These are phyloP conservation scores for Cepphus grylle DNA, from an alignment of 2,113 vertebrate genomes.

Conservation along the genomic window DNA sequence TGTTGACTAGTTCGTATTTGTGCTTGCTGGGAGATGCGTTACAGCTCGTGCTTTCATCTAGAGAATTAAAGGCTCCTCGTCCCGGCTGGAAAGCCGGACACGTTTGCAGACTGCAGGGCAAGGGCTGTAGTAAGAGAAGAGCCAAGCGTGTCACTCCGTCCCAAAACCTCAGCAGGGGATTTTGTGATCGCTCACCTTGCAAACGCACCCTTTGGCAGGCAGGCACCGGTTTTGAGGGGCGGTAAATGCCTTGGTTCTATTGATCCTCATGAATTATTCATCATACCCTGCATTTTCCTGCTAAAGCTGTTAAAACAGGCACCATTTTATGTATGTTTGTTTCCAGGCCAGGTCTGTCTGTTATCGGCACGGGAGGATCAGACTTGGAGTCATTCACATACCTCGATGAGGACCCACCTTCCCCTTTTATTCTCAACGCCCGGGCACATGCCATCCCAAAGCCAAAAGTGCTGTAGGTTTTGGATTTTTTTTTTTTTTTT, in stretches of 20 bases:
- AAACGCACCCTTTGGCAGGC: background rate
- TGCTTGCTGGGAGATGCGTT: background rate
- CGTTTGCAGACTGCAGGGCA: background rate
- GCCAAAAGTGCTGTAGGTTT: background rate
- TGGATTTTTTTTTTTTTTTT: background rate
- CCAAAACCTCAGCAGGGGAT: background rate
- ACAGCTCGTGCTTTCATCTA: conserved; percentile 25
- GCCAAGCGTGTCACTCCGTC: background rate
- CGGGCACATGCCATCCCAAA: background rate
- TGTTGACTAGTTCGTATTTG: conserved; percentile 10
- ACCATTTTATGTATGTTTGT: background rate
- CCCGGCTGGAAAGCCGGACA: background rate
- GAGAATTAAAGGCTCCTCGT: conserved; percentile 1
- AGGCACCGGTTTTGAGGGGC: background rate
- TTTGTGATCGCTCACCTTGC: background rate
- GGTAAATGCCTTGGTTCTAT: background rate
- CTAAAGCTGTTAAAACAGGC: conserved; percentile 22
- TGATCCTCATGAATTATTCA: background rate
- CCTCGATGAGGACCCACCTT: background rate
- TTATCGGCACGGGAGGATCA: background rate
- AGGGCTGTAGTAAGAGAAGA: background rate
- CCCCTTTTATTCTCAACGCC: background rate
- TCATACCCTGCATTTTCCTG: background rate
- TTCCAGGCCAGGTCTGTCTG: background rate
- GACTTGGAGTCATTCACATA: background rate